phyloP scores from a whole-genome alignment of 2,888 invertebrate genomes.

The Pandemis heparana region DNA sequence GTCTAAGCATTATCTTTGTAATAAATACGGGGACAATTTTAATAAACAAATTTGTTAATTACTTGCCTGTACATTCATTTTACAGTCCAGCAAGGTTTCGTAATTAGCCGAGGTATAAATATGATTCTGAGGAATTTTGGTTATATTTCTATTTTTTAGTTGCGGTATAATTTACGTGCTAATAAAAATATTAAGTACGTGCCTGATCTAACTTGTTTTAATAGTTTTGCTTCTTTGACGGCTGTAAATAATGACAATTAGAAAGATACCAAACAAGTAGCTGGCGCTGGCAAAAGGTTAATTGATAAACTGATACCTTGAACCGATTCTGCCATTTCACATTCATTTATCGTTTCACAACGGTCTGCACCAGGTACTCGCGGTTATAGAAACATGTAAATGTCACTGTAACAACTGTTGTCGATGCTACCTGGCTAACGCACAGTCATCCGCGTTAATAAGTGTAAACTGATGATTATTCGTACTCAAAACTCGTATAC shows the following conservation, averaged over 20 bases:
- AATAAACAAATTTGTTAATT: not conserved
- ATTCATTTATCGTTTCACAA: conserved; percentile 63
- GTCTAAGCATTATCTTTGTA: not conserved
- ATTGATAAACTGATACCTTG: conserved; percentile 62
- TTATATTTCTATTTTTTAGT: not conserved
- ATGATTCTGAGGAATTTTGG: too few relatives aligned
- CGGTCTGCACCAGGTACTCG: conserved; percentile 63
- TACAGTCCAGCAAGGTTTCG: not conserved
- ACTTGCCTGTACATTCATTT: not conserved
- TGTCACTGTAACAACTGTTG: conserved; percentile 66
- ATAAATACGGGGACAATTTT: not conserved
- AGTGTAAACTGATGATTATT: not conserved
- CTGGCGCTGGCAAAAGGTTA: conserved; percentile 27
- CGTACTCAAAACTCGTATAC: not conserved
- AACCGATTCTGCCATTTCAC: conserved; percentile 63
- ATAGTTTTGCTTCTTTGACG: not conserved
- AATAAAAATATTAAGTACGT: too few relatives aligned
- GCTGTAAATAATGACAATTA: not conserved
- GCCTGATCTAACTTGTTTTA: too few relatives aligned
- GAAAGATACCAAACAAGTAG: conserved; percentile 42
- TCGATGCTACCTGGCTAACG: not conserved
- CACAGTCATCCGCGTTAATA: conserved; percentile 1
- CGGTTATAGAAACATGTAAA: conserved; percentile 72
- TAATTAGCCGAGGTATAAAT: too few relatives aligned
- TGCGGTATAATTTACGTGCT: too few relatives aligned